phyloP scores from a whole-genome alignment of 2,888 invertebrate genomes.

The Yponomeuta cagnagella region DNA sequence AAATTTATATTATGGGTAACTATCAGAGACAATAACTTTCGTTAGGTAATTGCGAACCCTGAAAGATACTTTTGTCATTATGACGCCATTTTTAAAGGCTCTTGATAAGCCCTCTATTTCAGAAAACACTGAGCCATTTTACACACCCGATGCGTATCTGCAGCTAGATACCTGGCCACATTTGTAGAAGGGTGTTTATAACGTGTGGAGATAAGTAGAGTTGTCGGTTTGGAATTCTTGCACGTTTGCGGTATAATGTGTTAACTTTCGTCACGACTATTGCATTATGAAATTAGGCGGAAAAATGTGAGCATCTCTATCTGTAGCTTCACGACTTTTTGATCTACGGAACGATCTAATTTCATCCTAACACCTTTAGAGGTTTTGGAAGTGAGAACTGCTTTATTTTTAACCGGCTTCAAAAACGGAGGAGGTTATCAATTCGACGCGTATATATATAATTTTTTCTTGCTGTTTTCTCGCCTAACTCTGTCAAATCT shows the following conservation, averaged over 20 bases:
- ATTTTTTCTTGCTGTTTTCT: too few species aligned
- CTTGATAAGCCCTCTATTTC: background rate
- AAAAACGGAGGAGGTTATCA: too few species aligned
- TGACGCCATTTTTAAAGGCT: too few species aligned
- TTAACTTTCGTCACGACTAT: slow-evolving; percentile 26
- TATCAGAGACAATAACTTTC: too few species aligned
- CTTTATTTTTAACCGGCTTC: too few species aligned
- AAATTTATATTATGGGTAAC: too few species aligned
- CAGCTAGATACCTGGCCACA: slow-evolving; percentile 12
- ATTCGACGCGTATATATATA: too few species aligned
- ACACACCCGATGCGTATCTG: background rate
- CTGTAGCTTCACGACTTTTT: slow-evolving; percentile 8
- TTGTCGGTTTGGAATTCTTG: slow-evolving; percentile 40
- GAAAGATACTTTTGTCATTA: too few species aligned
- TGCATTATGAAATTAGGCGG: slow-evolving; percentile 13
- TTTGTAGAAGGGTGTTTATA: slow-evolving; percentile 44
- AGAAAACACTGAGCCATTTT: background rate
- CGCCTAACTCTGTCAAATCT: too few species aligned
- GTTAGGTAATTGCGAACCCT: too few species aligned
- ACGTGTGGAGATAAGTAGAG: slow-evolving; percentile 31
- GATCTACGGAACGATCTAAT: background rate
- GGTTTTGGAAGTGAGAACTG: too few species aligned
- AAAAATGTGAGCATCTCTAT: background rate
- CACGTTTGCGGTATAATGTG: slow-evolving; percentile 35
- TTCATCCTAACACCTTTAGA: background rate